Conservation (phyloP, 1,140 invertebrate species). For the Lanistes nyassanus region DNA sequence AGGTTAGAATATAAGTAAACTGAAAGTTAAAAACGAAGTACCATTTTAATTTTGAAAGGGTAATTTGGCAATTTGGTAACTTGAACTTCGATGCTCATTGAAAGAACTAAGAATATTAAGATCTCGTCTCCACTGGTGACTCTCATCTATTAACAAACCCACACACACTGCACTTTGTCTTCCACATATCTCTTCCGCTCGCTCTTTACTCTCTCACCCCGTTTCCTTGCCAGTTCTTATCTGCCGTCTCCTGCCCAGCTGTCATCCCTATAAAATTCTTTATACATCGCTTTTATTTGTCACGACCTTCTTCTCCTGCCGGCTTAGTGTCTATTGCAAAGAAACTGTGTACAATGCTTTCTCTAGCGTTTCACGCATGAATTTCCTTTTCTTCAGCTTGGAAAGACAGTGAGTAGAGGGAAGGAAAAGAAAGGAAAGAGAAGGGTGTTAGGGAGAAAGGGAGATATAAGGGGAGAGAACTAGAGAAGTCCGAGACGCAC, state of each 20-base stretch:
- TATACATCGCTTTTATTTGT: background rate
- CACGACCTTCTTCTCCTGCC: background rate
- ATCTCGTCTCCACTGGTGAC: background rate
- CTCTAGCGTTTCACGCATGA: too few species aligned
- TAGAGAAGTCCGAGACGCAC: background rate
- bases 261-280: background rate
- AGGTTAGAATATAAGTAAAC: background rate
- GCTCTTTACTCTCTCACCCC: background rate
- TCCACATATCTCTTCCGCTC: background rate
- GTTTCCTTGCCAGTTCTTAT: background rate
- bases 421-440: background rate
- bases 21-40: background rate
- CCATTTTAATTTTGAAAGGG: background rate
- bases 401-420: background rate
- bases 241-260: background rate
- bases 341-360: background rate
- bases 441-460: slow-evolving; percentile 4
- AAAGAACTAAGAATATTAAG: background rate
- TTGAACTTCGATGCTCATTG: background rate
- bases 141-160: background rate
- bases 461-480: slow-evolving; percentile 4
- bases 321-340: background rate
- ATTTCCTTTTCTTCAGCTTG: background rate
- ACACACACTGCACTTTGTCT: background rate
- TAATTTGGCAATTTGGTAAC: background rate